Evolutionary conservation across 1,140 invertebrate species (phyloP).

Genomic region (Nephotettix cincticeps): DNA sequence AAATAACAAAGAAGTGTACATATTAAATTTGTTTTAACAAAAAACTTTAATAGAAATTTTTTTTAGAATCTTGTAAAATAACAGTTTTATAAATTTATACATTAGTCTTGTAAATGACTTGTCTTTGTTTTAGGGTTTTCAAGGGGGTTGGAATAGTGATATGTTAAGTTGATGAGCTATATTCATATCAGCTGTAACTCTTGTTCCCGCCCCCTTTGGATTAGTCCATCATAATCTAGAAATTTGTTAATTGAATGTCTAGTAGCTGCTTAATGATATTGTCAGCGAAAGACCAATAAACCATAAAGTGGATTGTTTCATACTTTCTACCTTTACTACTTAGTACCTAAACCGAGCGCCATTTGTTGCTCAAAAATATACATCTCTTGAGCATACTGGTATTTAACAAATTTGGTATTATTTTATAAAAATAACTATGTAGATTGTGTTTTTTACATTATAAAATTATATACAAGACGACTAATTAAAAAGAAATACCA

Average conservation of each 20-base stretch:
- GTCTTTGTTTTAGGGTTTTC: not conserved
- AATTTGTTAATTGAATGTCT: conserved; percentile 6
- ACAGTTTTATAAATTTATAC: conserved; percentile 22
- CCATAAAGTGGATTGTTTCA: not conserved
- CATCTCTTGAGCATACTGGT: no score
- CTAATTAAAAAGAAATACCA: no score
- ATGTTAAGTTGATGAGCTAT: not conserved
- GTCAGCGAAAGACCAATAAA: conserved; percentile 3
- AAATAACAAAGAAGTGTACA: not conserved
- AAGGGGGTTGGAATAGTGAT: not conserved
- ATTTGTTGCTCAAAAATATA: no score
- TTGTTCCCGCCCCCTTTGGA: not conserved
- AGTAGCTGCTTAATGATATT: not conserved
- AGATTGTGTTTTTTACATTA: no score
- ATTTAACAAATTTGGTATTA: no score
- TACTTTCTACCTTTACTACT: no score
- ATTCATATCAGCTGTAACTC: not conserved
- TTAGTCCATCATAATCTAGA: not conserved
- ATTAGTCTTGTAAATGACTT: conserved; percentile 16
- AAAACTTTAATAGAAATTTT: conserved; percentile 1
- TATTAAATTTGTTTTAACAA: conserved; percentile 11
- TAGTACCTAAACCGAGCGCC: no score
- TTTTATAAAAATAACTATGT: no score
- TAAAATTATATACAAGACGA: no score
- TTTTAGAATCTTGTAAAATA: conserved; percentile 21